Percentiles rank a stretch among this genome's conserved stretches.
phyloP scores from a whole-genome alignment of 2,113 vertebrate species.

The Grus americana region DNA sequence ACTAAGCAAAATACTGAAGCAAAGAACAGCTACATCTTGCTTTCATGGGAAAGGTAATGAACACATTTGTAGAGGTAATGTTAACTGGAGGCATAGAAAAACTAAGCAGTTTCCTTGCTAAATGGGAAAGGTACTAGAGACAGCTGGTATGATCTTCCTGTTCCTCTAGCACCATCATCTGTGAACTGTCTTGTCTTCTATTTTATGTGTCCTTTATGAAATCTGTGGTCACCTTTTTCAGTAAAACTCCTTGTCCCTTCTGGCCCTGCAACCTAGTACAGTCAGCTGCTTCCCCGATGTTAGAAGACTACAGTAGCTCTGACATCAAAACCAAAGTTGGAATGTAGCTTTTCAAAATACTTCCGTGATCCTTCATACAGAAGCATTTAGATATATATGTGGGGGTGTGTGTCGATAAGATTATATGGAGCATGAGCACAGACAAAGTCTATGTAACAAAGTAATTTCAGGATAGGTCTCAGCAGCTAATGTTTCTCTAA shows the following conservation, averaged over 20 bases:
- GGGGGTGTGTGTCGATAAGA: background rate
- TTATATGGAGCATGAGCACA: background rate
- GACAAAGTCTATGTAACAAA: background rate
- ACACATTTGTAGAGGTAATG: background rate
- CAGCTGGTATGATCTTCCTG: background rate
- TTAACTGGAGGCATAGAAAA: background rate
- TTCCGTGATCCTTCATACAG: fast-evolving
- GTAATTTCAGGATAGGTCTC: background rate
- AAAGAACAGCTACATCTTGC: background rate
- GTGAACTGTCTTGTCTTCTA: background rate
- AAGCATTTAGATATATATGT: background rate
- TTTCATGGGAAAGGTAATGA: background rate
- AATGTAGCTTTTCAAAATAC: background rate
- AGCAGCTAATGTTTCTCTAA: background rate
- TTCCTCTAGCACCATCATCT: background rate
- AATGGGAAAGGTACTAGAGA: background rate
- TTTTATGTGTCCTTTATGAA: background rate
- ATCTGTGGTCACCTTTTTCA: background rate
- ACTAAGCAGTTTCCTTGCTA: background rate
- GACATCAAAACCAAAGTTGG: background rate
- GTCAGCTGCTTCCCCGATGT: background rate
- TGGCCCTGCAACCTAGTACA: background rate
- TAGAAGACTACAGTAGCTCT: background rate
- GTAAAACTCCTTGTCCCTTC: background rate
- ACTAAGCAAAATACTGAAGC: background rate